Percentiles rank a stretch among this genome's conserved stretches.
Evolutionary conservation across 1,140 invertebrate genomes (phyloP).

Genomic region (Meloidogyne floridensis): DNA sequence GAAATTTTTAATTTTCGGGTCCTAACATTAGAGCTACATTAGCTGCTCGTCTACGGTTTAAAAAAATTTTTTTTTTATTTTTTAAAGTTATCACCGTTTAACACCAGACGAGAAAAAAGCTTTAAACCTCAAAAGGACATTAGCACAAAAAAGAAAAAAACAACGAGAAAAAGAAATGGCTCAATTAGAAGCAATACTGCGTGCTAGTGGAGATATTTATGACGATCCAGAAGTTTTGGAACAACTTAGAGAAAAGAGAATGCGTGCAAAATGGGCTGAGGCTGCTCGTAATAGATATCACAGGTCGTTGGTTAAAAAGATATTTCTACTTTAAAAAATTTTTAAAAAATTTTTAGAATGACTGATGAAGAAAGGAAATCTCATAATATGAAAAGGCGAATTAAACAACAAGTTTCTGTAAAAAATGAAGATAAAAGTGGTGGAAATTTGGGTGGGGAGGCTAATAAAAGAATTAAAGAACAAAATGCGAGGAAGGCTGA

Average conservation of each 20-base stretch:
- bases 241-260: conserved; percentile 50
- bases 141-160: conserved; percentile 52
- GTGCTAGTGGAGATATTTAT: conserved; percentile 47
- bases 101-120: conserved; percentile 49
- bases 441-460: conserved; percentile 30
- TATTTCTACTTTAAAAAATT: conserved; percentile 13
- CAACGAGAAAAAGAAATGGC: conserved; percentile 50
- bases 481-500: conserved; percentile 53
- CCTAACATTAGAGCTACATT: no score
- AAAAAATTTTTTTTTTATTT: conserved; percentile 22
- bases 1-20: no score
- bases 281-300: conserved; percentile 47
- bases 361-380: conserved; percentile 41
- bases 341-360: conserved; percentile 40
- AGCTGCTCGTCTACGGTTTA: conserved; percentile 37
- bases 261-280: conserved; percentile 52
- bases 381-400: conserved; percentile 46
- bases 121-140: conserved; percentile 47
- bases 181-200: conserved; percentile 47
- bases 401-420: conserved; percentile 38
- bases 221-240: conserved; percentile 53
- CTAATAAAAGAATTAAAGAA: conserved; percentile 43
- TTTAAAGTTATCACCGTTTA: conserved; percentile 45
- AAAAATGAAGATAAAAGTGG: conserved; percentile 46
- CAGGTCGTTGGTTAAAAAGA: conserved; percentile 21